Percentiles rank a stretch among this genome's conserved stretches.
These are phyloP conservation scores for Cherax quadricarinatus DNA, from an alignment of 1,140 invertebrate genomes.

Conservation along the genomic window DNA sequence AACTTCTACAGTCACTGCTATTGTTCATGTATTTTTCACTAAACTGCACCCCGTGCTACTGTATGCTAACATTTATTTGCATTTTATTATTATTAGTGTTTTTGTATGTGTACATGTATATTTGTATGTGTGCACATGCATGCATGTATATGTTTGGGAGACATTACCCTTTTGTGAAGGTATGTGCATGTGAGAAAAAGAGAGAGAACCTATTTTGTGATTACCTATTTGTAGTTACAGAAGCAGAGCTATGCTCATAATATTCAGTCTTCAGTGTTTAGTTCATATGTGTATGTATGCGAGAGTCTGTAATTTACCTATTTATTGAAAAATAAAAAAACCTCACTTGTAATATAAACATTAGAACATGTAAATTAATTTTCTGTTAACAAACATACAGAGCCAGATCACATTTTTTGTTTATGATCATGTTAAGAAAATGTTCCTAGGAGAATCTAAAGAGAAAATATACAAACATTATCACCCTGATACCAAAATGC, in stretches of 20 bases:
- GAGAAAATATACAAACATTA: conserved; percentile 36
- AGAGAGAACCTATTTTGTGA: too few species aligned
- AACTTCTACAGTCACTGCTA: conserved; percentile 33
- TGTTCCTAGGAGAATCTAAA: conserved; percentile 5
- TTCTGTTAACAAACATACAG: conserved; percentile 27
- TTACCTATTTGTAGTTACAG: too few species aligned
- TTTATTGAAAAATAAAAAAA: not conserved
- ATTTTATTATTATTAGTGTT: not conserved
- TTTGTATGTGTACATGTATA: not conserved
- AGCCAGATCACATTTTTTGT: conserved; percentile 21
- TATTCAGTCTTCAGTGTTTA: too few species aligned
- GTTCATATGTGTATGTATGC: not conserved
- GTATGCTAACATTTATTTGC: not conserved
- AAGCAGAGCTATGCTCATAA: too few species aligned
- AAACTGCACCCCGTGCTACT: conserved; percentile 14
- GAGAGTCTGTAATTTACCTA: not conserved
- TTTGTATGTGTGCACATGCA: not conserved
- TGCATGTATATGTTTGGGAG: not conserved
- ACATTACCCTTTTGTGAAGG: not conserved
- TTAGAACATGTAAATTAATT: not conserved
- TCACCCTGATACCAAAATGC: conserved; percentile 51
- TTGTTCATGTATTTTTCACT: not conserved
- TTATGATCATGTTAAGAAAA: conserved; percentile 16
- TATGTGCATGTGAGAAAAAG: not conserved
- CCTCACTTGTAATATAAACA: conserved; percentile 27